Evolutionary conservation across 2,797 vertebrate species (phyloP), one percentile per base, ranked within the genome.

Genomic region (Hypotaenidia philippensis): DNA sequence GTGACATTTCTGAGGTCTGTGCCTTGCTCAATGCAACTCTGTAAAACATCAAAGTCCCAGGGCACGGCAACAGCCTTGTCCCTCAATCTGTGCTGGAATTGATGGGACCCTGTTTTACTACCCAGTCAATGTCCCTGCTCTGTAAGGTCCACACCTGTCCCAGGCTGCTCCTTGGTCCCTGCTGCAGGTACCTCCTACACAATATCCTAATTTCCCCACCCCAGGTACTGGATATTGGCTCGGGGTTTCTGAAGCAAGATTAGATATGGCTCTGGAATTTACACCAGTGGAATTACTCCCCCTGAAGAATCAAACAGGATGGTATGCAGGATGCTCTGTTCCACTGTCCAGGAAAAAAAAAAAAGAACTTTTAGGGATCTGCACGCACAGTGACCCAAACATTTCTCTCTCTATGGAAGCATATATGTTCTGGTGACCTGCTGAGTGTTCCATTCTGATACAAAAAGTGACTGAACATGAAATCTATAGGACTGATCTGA

Each of bases 11-110:
- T 63, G 36, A 77, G 16, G 13, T 10, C 61, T 59, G 12, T 9
- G 19, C 5, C 56, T 59, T 10, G 10, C 34, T 14, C 7, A 19
- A 5, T 6, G 23, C 6, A 22, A 36, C 52, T 87, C 83, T 53
- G 14, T 12, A 17, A 21, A 32, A 9, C 1, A 3, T 0, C 10
- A 10, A 63, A 19, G 34, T 77, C 45, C 23, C 50, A 47, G 32
- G 53, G 22, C 41, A 68, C 0, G 0, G 49, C 34, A 13, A 32
- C 22, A 17, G 32, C 8, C 5, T 40, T 1, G 8, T 10, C 38
- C 34, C 31, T 26, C 0, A 0, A 4, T 22, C 38, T 40, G 11
- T 0, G 0, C 32, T 29, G 63, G 23, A 70, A 4, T 3, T 7
- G 3, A 32, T 17, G 38, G 22, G 64, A 9, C 12, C 1, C 17